Base-by-base conservation (phyloP, 2,113 vertebrate species). In the Callipepla squamata region DNA sequence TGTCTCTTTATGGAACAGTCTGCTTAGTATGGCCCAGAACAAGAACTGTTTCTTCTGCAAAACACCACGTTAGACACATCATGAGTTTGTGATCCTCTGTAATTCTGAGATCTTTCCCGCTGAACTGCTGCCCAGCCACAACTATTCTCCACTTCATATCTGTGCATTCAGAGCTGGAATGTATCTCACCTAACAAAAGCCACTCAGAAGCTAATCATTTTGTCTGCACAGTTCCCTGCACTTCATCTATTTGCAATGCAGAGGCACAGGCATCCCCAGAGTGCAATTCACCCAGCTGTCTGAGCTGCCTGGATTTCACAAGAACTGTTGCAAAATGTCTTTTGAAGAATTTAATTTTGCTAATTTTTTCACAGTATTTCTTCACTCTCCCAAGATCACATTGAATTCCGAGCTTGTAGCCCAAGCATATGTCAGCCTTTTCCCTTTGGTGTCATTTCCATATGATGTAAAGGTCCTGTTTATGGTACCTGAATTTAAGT, bases 101-200 rank as follows among this genome's bases (percentile, higher is more conserved):
- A 90, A 75, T 91, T 81, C 62, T 26, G 89, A 88, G 74, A 86
- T 89, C 69, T 94, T 92, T 93, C 69, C 77, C 89, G 68, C 65
- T 96, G 92, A 88, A 92, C 47, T 50, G 22, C 65, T 96, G 95
- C 89, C 88, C 83, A 93, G 40, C 86, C 86, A 94, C 90, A 96
- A 92, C 86, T 84, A 94, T 94, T 93, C 83, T 79, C 58, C n/a
- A 11, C 28, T 93, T 72, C 3, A 2, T 90, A 86, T 92, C 69
- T 90, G 50, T 15, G 66, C n/a, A 53, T 86, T 94, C 80, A 14
- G 10, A 78, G 45, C 32, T 72, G 76, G 82, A 93, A 80, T 90
- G 63, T 75, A 51, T 86, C 73, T 94, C 79, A 93, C 90, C 85
- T 95, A 94, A 80, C 28, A 86, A 91, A 88, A 84, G 55, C 16